Conservation (phyloP, 1,140 invertebrate genomes). For the Adelges cooleyi region DNA sequence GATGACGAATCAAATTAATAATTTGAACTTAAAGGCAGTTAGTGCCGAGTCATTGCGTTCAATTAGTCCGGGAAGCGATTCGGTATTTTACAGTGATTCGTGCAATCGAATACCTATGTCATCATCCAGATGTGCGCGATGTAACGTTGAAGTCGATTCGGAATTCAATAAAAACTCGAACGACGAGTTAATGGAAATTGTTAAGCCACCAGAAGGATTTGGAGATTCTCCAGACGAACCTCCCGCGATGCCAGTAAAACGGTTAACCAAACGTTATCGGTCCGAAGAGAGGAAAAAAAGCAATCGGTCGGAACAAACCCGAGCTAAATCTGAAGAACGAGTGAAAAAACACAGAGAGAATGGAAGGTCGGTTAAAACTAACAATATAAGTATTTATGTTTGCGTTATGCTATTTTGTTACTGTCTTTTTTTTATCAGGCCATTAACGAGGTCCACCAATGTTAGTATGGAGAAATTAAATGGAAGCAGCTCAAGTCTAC, state of each 20-base stretch:
- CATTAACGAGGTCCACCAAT: slow-evolving; percentile 55
- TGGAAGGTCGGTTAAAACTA: background rate
- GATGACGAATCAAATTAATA: background rate
- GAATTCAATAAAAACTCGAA: background rate
- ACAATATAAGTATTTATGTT: background rate
- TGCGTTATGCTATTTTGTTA: background rate
- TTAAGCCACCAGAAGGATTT: slow-evolving; percentile 73
- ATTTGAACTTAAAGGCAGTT: slow-evolving; percentile 52
- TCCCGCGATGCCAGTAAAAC: slow-evolving; percentile 56
- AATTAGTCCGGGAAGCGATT: slow-evolving; percentile 74
- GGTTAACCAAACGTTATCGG: slow-evolving; percentile 65
- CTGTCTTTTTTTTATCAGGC: slow-evolving; percentile 31
- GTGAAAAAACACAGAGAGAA: slow-evolving; percentile 53
- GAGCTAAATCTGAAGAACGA: slow-evolving; percentile 60
- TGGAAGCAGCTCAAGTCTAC: slow-evolving; percentile 46
- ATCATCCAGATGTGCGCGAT: background rate
- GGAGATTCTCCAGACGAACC: slow-evolving; percentile 58
- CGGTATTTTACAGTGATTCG: slow-evolving; percentile 69
- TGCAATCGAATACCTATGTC: background rate
- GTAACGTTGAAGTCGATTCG: slow-evolving; percentile 4
- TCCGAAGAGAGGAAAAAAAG: slow-evolving; percentile 52
- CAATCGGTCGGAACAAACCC: slow-evolving; percentile 31
- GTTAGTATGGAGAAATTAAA: slow-evolving; percentile 60
- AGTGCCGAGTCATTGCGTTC: slow-evolving; percentile 72
- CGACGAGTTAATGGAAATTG: slow-evolving; percentile 50